Conservation (phyloP, 2,113 vertebrate genomes). For the Sylvilagus bachmani region DNA sequence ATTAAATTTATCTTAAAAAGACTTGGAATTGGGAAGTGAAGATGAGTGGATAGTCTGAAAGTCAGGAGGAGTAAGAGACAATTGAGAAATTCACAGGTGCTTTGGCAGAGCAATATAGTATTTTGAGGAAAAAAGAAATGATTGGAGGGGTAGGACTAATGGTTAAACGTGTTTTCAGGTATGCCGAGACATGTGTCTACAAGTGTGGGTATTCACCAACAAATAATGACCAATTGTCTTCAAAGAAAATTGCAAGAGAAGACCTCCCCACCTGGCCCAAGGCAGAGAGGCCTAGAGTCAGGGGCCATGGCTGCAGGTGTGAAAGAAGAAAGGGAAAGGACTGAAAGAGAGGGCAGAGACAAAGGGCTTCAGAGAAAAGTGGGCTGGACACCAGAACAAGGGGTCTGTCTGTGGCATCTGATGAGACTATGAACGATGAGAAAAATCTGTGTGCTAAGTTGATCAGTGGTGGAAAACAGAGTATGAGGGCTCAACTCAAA, state of each 20-base stretch:
- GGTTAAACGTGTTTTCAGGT: neutral
- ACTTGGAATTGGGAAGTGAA: constrained; percentile 31
- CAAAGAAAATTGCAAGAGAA: constrained; percentile 46
- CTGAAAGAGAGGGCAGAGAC: neutral
- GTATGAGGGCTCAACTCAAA: neutral
- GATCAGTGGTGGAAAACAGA: neutral
- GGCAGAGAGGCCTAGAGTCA: neutral
- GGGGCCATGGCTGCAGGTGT: neutral
- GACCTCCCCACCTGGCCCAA: neutral
- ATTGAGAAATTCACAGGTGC: neutral
- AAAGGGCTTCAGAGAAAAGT: neutral
- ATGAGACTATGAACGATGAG: neutral
- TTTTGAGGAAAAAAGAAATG: constrained; percentile 52
- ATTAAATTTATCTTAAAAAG: neutral
- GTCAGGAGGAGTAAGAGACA: neutral
- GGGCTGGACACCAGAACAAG: neutral
- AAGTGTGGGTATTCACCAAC: neutral
- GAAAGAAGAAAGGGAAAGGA: constrained; percentile 29
- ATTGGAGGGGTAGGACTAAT: neutral
- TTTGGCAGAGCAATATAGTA: neutral
- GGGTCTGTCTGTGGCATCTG: neutral
- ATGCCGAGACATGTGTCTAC: neutral
- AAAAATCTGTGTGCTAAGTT: constrained; percentile 17
- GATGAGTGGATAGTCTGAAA: neutral
- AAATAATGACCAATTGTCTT: no score